phyloP scores from a whole-genome alignment of 2,797 vertebrate genomes.

The Echiichthys vipera region DNA sequence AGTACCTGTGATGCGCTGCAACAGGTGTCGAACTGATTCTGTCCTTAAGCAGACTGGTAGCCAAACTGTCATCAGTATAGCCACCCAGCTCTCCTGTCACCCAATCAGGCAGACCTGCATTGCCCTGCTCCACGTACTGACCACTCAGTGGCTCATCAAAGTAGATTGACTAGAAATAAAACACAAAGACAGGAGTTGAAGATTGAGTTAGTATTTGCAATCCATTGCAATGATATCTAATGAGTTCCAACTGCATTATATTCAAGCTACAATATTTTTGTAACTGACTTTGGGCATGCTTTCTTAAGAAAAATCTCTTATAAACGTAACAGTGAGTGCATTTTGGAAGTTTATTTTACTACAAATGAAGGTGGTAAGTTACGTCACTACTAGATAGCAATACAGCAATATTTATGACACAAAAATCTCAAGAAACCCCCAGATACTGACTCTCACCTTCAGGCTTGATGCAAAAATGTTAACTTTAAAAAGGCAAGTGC shows the following conservation, averaged over 20 bases:
- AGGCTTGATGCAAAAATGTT: too few relatives aligned
- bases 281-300: too few relatives aligned
- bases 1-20: conserved; percentile 75
- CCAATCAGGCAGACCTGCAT: conserved; percentile 86
- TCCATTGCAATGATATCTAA: neutral
- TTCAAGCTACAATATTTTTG: too few relatives aligned
- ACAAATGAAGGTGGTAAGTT: neutral
- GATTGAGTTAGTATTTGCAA: neutral
- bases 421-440: too few relatives aligned
- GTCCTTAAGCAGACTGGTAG: conserved; percentile 49
- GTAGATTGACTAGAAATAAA: conserved; percentile 89
- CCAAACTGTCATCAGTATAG: conserved; percentile 64
- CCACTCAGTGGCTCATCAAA: conserved; percentile 88
- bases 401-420: neutral
- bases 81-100: conserved; percentile 85
- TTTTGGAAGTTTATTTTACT: neutral
- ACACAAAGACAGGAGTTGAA: neutral
- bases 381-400: neutral
- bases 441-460: too few relatives aligned
- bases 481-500: too few relatives aligned
- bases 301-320: neutral
- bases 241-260: neutral
- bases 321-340: neutral
- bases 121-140: conserved; percentile 46
- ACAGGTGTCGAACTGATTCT: conserved; percentile 54